phyloP scores from a whole-genome alignment of 2,888 invertebrate species.

The Apodemia hepburni region DNA sequence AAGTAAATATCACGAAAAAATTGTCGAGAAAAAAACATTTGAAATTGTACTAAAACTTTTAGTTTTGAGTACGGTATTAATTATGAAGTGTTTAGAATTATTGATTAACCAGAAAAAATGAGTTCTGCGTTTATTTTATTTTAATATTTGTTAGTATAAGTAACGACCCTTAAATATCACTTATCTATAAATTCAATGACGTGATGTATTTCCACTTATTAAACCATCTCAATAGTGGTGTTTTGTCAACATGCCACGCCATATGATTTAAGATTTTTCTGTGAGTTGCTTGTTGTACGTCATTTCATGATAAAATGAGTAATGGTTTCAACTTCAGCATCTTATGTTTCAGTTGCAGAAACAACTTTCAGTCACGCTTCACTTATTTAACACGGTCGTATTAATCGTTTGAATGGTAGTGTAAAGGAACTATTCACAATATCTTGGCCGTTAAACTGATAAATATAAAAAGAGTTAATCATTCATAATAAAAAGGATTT shows the following conservation, averaged over 20 bases:
- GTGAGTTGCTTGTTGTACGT: neutral
- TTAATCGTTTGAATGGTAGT: slow-evolving; percentile 6
- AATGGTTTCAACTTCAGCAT: neutral
- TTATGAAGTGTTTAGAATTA: too few species aligned
- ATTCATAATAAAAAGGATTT: too few species aligned
- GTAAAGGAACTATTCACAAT: slow-evolving; percentile 7
- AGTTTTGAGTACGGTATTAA: too few species aligned
- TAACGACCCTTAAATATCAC: neutral
- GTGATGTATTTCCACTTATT: too few species aligned
- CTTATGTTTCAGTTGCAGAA: neutral
- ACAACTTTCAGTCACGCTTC: too few species aligned
- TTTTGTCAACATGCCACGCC: neutral
- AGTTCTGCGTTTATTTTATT: neutral
- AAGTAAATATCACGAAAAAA: too few species aligned
- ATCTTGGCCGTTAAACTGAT: neutral
- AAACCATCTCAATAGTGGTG: neutral
- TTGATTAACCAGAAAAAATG: too few species aligned
- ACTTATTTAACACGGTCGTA: neutral
- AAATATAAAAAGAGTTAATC: neutral
- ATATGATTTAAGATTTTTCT: neutral
- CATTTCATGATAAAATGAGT: slow-evolving; percentile 1
- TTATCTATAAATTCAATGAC: neutral
- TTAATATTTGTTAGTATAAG: neutral
- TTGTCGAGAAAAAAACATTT: too few species aligned
- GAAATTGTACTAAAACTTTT: too few species aligned